phyloP scores from a whole-genome alignment of 2,888 invertebrate species.

The Sarcophaga subvicina region DNA sequence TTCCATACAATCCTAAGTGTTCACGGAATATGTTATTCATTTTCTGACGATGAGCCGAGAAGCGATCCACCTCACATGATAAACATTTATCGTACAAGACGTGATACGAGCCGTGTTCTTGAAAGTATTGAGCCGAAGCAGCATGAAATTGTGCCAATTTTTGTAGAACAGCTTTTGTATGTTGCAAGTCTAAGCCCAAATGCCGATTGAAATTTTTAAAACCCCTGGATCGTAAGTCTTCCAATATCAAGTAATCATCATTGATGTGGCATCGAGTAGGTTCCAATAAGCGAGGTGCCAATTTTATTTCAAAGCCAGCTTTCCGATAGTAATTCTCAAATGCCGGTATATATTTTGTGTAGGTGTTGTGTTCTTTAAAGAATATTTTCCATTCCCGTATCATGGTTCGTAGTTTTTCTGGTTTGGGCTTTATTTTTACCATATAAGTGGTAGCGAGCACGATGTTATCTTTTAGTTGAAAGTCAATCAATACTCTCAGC shows the following conservation, averaged over 20 bases:
- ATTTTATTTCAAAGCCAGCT: slow-evolving; percentile 69
- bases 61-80: slow-evolving; percentile 70
- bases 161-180: slow-evolving; percentile 73
- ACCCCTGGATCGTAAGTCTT: slow-evolving; percentile 74
- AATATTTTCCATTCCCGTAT: slow-evolving; percentile 75
- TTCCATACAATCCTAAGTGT: slow-evolving; percentile 68
- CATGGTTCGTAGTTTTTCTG: slow-evolving; percentile 68
- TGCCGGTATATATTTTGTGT: slow-evolving; percentile 74
- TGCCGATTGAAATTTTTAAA: slow-evolving; percentile 73
- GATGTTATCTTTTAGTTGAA: slow-evolving; percentile 73
- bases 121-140: slow-evolving; percentile 73
- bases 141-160: slow-evolving; percentile 79
- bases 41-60: slow-evolving; percentile 69
- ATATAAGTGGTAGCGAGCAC: slow-evolving; percentile 72
- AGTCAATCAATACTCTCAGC: slow-evolving; percentile 71
- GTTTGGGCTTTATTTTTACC: slow-evolving; percentile 73
- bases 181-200: slow-evolving; percentile 74
- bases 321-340: slow-evolving; percentile 75
- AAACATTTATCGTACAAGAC: slow-evolving; percentile 73
- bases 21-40: slow-evolving; percentile 68
- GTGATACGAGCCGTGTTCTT: slow-evolving; percentile 73
- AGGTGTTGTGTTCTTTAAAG: slow-evolving; percentile 76
- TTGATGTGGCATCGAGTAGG: slow-evolving; percentile 37
- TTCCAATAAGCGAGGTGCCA: slow-evolving; percentile 74
- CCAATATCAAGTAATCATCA: slow-evolving; percentile 75